Percentiles rank a stretch among this genome's conserved stretches.
These are phyloP conservation scores for Drosophila sp. DNA, from an alignment of 1,140 invertebrate genomes.

Conservation along the genomic window DNA sequence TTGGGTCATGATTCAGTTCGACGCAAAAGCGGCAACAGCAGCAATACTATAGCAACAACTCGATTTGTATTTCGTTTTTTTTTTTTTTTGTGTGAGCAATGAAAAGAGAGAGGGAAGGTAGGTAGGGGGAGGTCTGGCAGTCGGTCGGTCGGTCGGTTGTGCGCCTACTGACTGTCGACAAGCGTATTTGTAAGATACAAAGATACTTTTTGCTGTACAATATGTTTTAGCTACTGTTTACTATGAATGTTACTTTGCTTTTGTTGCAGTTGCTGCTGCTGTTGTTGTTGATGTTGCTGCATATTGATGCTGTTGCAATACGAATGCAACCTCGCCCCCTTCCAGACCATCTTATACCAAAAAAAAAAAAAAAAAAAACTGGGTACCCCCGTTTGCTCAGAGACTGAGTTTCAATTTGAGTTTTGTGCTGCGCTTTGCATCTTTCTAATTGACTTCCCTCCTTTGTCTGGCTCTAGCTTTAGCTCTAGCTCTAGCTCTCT, in stretches of 20 bases:
- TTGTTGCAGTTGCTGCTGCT: constrained; percentile 8
- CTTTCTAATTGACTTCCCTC: constrained; percentile 80
- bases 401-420: constrained; percentile 27
- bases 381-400: background rate
- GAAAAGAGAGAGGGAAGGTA: background rate
- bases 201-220: constrained; percentile 37
- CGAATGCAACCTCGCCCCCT: constrained; percentile 15
- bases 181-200: constrained; percentile 73
- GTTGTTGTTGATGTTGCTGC: constrained; percentile 23
- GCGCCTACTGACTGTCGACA: constrained; percentile 61
- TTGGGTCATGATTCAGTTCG: constrained; percentile 81
- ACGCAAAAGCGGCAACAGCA: constrained; percentile 57
- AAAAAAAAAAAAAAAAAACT: background rate
- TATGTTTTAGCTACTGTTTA: constrained; percentile 69
- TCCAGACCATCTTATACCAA: constrained; percentile 18
- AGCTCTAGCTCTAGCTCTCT: constrained; percentile 34
- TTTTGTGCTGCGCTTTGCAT: constrained; percentile 64
- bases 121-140: background rate
- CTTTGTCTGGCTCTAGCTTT: constrained; percentile 57
- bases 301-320: constrained; percentile 52
- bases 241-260: constrained; percentile 34
- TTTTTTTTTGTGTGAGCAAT: constrained; percentile 27
- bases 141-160: background rate
- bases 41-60: constrained; percentile 53
- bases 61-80: constrained; percentile 70